Evolutionary conservation across 2,113 vertebrate genomes (phyloP).

Genomic region (Zosterops pallidus): DNA sequence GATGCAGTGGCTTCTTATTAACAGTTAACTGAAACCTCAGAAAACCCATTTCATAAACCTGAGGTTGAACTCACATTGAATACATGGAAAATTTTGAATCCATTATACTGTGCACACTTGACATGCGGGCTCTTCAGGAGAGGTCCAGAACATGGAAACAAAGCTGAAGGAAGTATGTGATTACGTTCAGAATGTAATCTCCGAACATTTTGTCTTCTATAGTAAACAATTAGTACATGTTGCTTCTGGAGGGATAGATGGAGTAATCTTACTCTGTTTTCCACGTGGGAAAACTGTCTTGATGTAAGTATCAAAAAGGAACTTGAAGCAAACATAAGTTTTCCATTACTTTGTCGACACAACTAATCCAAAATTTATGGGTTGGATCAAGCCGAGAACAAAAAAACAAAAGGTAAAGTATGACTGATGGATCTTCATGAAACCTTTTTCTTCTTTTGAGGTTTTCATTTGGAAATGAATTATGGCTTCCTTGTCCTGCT

Average conservation of each 20-base stretch:
- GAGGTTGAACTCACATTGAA: neutral
- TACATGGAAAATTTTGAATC: neutral
- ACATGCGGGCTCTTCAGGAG: neutral
- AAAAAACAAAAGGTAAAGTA: constrained; percentile 54
- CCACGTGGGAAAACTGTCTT: constrained; percentile 32
- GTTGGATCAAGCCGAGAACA: constrained; percentile 30
- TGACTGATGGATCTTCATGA: neutral
- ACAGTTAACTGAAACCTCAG: neutral
- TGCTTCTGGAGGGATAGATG: neutral
- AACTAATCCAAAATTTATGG: constrained; percentile 37
- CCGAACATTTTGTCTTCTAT: constrained; percentile 29
- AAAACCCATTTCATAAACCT: neutral
- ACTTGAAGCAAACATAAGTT: constrained; percentile 34
- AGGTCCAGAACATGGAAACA: neutral
- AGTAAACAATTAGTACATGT: constrained; percentile 28
- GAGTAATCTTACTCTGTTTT: constrained; percentile 1
- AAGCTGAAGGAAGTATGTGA: neutral
- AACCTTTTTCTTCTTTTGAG: constrained; percentile 46
- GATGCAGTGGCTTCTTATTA: neutral
- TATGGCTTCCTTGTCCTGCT: constrained; percentile 29
- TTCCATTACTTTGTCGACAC: constrained; percentile 53
- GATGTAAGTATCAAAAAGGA: constrained; percentile 49
- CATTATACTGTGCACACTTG: neutral
- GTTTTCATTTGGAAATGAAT: constrained; percentile 42
- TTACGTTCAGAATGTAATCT: neutral